These are phyloP conservation scores for Laterallus jamaicensis DNA, from an alignment of 2,113 vertebrate genomes.

Conservation along the genomic window DNA sequence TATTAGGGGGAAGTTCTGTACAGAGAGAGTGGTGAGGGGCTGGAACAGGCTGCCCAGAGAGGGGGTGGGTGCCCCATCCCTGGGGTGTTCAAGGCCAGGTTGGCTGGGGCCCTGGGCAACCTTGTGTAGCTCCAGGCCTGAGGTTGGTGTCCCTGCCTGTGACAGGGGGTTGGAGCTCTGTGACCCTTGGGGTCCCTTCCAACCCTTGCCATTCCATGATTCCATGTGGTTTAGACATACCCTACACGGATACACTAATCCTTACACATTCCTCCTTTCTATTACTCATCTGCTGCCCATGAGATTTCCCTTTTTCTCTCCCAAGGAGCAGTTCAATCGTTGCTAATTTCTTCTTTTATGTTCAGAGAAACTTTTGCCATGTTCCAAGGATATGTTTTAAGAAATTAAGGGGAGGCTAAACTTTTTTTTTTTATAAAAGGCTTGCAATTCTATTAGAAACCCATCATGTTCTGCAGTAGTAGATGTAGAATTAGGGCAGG, in stretches of 20 bases:
- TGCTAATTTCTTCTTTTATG: not conserved
- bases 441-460: not conserved
- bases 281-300: not conserved
- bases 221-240: not conserved
- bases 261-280: not conserved
- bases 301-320: not conserved
- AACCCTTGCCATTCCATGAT: too few species aligned
- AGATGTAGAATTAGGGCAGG: constrained; percentile 41
- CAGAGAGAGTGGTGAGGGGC: too few species aligned
- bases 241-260: not conserved
- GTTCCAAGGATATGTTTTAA: not conserved
- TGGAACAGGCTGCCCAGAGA: too few species aligned
- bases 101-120: too few species aligned
- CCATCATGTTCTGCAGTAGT: not conserved
- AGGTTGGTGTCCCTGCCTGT: too few species aligned
- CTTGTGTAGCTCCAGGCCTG: too few species aligned
- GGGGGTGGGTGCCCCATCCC: too few species aligned
- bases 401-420: not conserved
- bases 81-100: too few species aligned
- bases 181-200: too few species aligned
- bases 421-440: not conserved
- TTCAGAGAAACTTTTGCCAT: not conserved
- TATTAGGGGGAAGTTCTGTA: too few species aligned
- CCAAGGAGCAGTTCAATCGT: not conserved
- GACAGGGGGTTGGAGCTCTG: too few species aligned